Evolutionary conservation across 2,888 invertebrate species (phyloP).

Genomic region (Pollenia griseotomentosa): DNA sequence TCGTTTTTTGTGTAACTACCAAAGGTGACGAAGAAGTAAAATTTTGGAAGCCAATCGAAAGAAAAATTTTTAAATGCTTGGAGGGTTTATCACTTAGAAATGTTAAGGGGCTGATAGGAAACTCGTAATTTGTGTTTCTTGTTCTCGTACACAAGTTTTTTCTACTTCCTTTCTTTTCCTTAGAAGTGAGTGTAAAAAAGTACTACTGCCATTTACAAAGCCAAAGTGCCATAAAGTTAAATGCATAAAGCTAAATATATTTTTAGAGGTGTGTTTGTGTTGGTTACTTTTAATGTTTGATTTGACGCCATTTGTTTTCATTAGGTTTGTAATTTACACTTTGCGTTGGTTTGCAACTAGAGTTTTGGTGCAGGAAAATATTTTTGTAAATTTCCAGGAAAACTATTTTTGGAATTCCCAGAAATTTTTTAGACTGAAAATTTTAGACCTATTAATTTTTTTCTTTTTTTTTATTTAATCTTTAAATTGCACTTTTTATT

Average conservation of each 20-base stretch:
- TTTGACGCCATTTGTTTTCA: conserved; percentile 65
- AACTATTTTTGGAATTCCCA: no score
- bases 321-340: conserved; percentile 42
- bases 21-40: no score
- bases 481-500: no score
- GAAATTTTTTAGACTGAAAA: no score
- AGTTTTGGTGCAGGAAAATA: no score
- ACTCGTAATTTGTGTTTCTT: neutral
- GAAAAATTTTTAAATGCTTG: neutral
- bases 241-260: no score
- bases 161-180: neutral
- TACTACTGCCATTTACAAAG: neutral
- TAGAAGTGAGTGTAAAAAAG: neutral
- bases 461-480: no score
- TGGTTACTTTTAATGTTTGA: conserved; percentile 46
- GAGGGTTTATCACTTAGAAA: neutral
- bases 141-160: neutral
- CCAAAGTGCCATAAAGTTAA: neutral
- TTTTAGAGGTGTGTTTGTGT: neutral
- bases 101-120: neutral
- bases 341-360: conserved; percentile 12
- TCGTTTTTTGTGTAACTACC: no score
- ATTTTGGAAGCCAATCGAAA: no score
- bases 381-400: no score
- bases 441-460: no score